Conservation (phyloP, 2,113 vertebrate genomes). For the Burhinus bistriatus region DNA sequence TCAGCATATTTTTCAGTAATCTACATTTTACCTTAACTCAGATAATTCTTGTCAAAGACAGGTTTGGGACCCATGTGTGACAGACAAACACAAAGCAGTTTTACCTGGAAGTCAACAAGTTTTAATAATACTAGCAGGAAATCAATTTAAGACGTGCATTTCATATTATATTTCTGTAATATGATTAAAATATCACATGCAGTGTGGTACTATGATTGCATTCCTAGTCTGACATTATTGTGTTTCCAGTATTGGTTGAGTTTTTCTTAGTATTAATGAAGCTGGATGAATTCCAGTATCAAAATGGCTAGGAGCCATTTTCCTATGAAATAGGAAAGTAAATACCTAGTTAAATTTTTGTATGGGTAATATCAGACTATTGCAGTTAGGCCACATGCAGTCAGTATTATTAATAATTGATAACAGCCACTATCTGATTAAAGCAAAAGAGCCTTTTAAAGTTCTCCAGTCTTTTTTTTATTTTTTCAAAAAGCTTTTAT, state of each 20-base stretch:
- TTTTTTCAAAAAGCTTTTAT: fast-evolving
- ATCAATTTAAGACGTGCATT: neutral
- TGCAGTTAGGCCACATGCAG: neutral
- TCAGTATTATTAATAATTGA: neutral
- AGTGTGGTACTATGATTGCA: neutral
- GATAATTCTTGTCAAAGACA: neutral
- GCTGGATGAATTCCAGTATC: neutral
- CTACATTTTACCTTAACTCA: neutral
- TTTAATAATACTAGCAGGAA: neutral
- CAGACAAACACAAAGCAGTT: neutral
- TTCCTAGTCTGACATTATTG: neutral
- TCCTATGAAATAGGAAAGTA: neutral
- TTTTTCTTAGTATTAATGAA: neutral
- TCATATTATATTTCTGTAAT: neutral
- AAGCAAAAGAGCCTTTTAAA: neutral
- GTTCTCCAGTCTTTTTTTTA: neutral
- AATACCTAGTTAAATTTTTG: neutral
- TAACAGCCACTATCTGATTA: neutral
- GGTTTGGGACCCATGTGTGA: neutral
- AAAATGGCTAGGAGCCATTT: neutral
- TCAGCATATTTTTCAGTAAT: neutral
- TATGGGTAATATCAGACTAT: neutral
- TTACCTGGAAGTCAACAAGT: neutral
- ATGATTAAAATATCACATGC: neutral
- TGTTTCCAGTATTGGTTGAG: neutral